Evolutionary conservation across 2,797 vertebrate genomes (phyloP), one percentile per base, ranked within the genome.

Genomic region (Neostethus bicornis): DNA sequence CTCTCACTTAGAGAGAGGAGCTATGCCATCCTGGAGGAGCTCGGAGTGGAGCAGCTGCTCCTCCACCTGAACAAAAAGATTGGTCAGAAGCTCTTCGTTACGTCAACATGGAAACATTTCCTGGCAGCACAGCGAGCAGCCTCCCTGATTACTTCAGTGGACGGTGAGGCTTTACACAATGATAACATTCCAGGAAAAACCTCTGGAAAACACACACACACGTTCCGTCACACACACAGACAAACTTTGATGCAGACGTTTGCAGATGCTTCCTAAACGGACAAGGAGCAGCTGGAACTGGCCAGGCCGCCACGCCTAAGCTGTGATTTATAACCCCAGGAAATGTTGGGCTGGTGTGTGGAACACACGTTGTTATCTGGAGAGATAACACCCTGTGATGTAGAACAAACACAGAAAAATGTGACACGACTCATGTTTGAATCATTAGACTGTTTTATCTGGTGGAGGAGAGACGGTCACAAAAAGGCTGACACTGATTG

Each of bases 241-340:
- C 53, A 49, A 25, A 35, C 70, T 79, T 82, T 85, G 68, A 76
- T 80, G 75, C 83, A 83, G 81, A 88, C 77, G 73, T 84, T 83
- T 89, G 89, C 90, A 93, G 90, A 91, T 92, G 91, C 89, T 93
- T 93, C 91, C 92, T 90, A 73, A 87, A 70, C 60, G 84, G 90
- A 91, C 91, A 80, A 88, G 0, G 29, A 76, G 87, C 85, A 89
- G 63, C 49, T 66, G 78, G 84, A 85, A 66, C 79, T 80, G 56
- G 77, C 71, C 71, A 78, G 50, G 62, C 71, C 56, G 77, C 74
- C 61, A 39, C 68, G 59, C 70, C 68, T 79, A 69, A 76, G 73
- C 46, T 46, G 55, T 72, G 78, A 88, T 90, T 88, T 89, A 89
- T 83, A 76, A 75, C 55, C 75, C 52, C 73, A 67, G 87, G 86